Evolutionary conservation across 2,888 invertebrate species (phyloP).

Genomic region (Thymelicus sylvestris): DNA sequence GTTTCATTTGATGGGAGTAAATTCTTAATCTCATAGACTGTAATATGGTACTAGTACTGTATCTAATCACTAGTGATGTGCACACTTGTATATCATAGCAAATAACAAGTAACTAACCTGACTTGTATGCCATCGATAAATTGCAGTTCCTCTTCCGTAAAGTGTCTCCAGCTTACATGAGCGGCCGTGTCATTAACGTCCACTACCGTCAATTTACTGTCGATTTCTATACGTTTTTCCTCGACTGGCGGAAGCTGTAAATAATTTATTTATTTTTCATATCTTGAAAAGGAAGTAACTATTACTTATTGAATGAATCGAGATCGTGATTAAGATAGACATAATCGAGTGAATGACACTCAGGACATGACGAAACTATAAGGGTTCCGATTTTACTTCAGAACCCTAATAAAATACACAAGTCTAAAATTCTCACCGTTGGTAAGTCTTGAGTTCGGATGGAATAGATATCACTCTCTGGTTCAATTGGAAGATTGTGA

Average conservation of each 20-base stretch:
- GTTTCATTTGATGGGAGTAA: no score
- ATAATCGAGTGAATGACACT: no score
- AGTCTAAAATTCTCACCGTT: constrained; percentile 54
- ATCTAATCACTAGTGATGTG: no score
- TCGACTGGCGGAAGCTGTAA: constrained; percentile 56
- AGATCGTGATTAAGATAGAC: background rate
- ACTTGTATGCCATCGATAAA: constrained; percentile 95
- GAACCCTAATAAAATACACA: no score
- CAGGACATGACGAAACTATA: no score
- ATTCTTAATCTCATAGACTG: no score
- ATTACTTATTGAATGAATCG: background rate
- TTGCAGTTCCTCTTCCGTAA: constrained; percentile 91
- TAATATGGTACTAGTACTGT: no score
- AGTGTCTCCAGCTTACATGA: constrained; percentile 92
- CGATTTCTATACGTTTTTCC: constrained; percentile 83
- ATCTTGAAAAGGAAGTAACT: background rate
- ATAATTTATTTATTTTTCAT: background rate
- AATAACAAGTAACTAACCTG: constrained; percentile 56
- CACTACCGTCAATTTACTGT: constrained; percentile 89
- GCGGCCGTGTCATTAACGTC: constrained; percentile 92
- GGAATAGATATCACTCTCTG: constrained; percentile 90
- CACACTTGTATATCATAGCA: no score
- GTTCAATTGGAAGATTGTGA: constrained; percentile 90
- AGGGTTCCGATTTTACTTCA: background rate
- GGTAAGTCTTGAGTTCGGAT: constrained; percentile 87